phyloP scores from a whole-genome alignment of 2,113 vertebrate genomes.

The Motacilla alba region DNA sequence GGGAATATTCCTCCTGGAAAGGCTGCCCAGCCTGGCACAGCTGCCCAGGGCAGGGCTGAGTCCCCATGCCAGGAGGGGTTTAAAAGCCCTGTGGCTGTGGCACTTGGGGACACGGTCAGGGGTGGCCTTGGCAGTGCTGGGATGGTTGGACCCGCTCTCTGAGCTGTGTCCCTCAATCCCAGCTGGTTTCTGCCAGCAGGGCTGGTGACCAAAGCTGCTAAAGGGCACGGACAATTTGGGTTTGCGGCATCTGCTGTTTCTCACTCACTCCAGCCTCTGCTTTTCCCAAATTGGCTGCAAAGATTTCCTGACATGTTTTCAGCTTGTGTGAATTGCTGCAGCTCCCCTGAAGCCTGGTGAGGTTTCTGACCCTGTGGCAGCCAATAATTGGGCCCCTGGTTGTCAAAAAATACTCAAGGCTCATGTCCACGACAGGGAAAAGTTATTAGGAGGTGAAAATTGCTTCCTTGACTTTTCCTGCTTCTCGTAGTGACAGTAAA shows the following conservation, averaged over 20 bases:
- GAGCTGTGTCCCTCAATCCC: background rate
- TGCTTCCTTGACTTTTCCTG: background rate
- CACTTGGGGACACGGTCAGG: background rate
- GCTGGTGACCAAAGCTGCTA: background rate
- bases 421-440: background rate
- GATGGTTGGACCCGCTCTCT: rapidly evolving
- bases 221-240: background rate
- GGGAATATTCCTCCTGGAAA: background rate
- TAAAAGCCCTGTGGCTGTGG: rapidly evolving
- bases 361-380: background rate
- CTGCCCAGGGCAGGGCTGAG: rapidly evolving
- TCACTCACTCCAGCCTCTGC: background rate
- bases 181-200: background rate
- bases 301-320: background rate
- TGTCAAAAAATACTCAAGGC: background rate
- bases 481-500: background rate
- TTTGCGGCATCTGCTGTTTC: background rate
- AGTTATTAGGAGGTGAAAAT: slow-evolving; percentile 5
- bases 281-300: background rate
- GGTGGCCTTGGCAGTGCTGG: background rate
- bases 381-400: background rate
- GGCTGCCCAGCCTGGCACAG: background rate
- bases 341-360: background rate
- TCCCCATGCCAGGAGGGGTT: rapidly evolving
- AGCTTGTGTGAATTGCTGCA: background rate